Base-by-base conservation (phyloP, 2,888 invertebrate genomes). In the Napeogenes sylphis region DNA sequence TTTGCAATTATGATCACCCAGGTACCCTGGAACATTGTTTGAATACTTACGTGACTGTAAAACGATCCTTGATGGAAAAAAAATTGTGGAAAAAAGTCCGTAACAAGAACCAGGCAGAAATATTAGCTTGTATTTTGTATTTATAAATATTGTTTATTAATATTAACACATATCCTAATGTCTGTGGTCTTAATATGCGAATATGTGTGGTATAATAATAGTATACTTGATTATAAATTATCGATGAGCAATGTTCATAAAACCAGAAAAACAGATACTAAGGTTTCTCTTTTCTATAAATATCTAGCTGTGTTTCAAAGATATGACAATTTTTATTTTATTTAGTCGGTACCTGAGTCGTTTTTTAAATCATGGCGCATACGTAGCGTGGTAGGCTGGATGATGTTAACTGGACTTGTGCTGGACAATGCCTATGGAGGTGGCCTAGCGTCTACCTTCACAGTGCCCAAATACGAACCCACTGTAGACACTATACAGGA, bases 371-470 rank as follows among this genome's bases (percentile, higher is more conserved):
- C 78, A 4, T 87, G 89, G 89, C 82, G 83, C 38, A 76, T 81
- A n/a, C 81, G 90, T 58, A 85, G 86, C 62, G 79, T 92, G 45
- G 85, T 91, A 45, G 88, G 85, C 5, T 87, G 90, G 83, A 76
- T 92, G 55, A 81, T 92, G 64, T 70, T 92, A 55, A 90, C 92
- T 47, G 92, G 92, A 55, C 81, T 94, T 58, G 85, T 94, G 35
- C 79, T 94, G 51, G 91, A 92, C 32, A 93, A 93, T 65, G 92
- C 92, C 0, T 94, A 94, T 73, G 91, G 92, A 30, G 93, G 94
- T 57, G 94, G 94, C 0, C 81, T 94, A 53, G 91, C 94, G 6
- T 93, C 93, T 56, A 92, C 93, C 35, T 91, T 94, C 76, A 94
- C 94, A 0, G 91, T 94, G 32, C 94, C 94, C 0, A 91, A 87